Base-by-base conservation (phyloP, 2,797 vertebrate species). In the Helostoma temminkii region DNA sequence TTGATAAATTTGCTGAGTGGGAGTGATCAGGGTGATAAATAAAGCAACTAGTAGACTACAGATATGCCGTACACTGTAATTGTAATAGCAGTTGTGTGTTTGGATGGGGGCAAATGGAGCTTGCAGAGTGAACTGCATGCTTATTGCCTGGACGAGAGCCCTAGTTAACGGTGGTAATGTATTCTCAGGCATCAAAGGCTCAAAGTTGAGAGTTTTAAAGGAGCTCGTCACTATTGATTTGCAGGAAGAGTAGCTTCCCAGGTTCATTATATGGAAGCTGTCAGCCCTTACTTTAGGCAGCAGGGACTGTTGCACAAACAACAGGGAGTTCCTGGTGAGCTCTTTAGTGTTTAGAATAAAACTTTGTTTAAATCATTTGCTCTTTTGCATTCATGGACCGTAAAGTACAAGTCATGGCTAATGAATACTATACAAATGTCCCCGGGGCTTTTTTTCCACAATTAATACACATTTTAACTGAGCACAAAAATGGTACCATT, bases 141-240 rank as follows among this genome's bases (percentile, higher is more conserved):
- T 84, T 70, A 86, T 87, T 78, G 86, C 82, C 68, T 59, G 74
- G 74, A 85, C 39, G 16, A 74, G 57, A 86, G 83, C 66, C 59
- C 80, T 74, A 72, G 88, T 86, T 91, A 90, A 74, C 47, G 14
- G 70, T 30, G 4, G 59, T 89, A 88, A 90, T 91, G 69, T 78
- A 90, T 89, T 91, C 82, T 53, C 12, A 5, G 46, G 71, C 88
- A 90, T 92, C 91, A 92, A 91, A 92, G 85, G 76, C 87, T 91
- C 75, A 82, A 89, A 85, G 85, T 90, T 88, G 77, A 86, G 87
- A 72, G 81, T 88, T 89, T 88, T 91, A 90, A 92, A 89, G 82
- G 48, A 83, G 76, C 84, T 87, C 76, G 76, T 90, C 86, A 80
- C 78, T 89, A 91, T 92, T 91, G 91, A 92, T 92, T 93, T 80